Base-by-base conservation (phyloP, 2,113 vertebrate genomes). In the Rhombomys opimus region DNA sequence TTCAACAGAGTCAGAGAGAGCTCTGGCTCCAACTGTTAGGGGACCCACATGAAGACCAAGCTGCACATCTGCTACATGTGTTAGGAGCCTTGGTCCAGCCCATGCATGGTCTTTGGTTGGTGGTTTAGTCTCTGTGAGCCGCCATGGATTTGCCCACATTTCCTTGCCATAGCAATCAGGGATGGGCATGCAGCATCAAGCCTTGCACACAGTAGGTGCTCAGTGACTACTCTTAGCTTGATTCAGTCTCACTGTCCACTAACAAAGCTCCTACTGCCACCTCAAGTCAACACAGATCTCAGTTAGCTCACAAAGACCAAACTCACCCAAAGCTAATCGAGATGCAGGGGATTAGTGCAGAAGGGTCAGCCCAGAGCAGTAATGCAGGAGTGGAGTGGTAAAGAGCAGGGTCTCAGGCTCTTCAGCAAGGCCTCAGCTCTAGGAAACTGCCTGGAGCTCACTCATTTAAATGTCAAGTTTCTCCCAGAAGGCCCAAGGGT, bases 401-500 rank as follows among this genome's bases (percentile, higher is more conserved):
- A n/a, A 41, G 7, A 25, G 35, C 7, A 63, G 86, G 38, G 59
- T 89, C 61, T 27, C 17, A 4, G 89, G 63, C 38, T 77, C 5
- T 6, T 2, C 0, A 10, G 30, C 38, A 59, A 90, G 3, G 12
- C 30, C 57, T 50, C 46, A 77, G 25, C 22, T 89, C 77, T 63
- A 73, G 15, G 32, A 87, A 85, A 89, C 38, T 73, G 30, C 30
- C n/a, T 63, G 82, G 22, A 50, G 15, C 57, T 0, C 14, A n/a
- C 75, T 76, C 91, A 90, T 80, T 87, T 52, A 85, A 50, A 89
- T n/a, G 87, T 87, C 50, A 59, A 87, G 78, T 78, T 67, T 10
- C 72, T 9, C 5, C n/a, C 38, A 32, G 54, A 76, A 78, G 27
- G 17, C 7, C 82, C 72, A 77, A 72, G 35, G 57, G n/a, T 68